Percentiles rank a stretch among this genome's conserved stretches.
Conservation (phyloP, 2,888 invertebrate species). For the Liposcelis brunnea region DNA sequence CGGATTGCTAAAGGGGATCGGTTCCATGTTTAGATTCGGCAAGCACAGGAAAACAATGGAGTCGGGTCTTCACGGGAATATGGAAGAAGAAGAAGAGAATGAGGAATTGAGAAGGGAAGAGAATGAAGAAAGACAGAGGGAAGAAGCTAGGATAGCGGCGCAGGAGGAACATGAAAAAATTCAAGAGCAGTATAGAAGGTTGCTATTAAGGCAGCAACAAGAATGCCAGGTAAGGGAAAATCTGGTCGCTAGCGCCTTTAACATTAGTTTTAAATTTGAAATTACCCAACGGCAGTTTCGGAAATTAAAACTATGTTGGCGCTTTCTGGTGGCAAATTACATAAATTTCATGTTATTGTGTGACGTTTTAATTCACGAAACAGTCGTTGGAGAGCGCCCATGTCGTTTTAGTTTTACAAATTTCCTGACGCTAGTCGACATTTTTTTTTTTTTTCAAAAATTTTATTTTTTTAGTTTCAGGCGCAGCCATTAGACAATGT, state of each 20-base stretch:
- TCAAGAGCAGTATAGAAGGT: constrained; percentile 28
- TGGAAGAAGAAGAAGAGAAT: constrained; percentile 14
- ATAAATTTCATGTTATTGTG: too few relatives aligned
- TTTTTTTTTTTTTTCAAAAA: constrained; percentile 8
- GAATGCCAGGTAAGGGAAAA: constrained; percentile 16
- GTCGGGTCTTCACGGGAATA: constrained; percentile 14
- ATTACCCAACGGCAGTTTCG: too few relatives aligned
- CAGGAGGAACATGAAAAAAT: constrained; percentile 26
- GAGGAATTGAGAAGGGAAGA: constrained; percentile 25
- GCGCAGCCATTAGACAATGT: constrained; percentile 22
- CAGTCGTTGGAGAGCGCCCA: too few relatives aligned
- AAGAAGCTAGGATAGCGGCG: constrained; percentile 23
- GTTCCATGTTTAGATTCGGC: constrained; percentile 59
- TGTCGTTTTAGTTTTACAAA: too few relatives aligned
- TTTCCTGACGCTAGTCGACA: too few relatives aligned
- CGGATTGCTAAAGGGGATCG: constrained; percentile 60
- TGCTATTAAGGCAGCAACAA: constrained; percentile 23
- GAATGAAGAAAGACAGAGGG: constrained; percentile 19
- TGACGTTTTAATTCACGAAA: too few relatives aligned
- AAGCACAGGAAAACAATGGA: constrained; percentile 37
- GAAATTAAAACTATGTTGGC: too few relatives aligned
- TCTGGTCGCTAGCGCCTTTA: too few relatives aligned
- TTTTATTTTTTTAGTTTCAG: constrained; percentile 25
- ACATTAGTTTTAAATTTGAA: too few relatives aligned
- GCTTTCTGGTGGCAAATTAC: too few relatives aligned